Percentiles rank a stretch among this genome's conserved stretches.
phyloP scores from a whole-genome alignment of 2,888 invertebrate species.

The Aquatica leii region DNA sequence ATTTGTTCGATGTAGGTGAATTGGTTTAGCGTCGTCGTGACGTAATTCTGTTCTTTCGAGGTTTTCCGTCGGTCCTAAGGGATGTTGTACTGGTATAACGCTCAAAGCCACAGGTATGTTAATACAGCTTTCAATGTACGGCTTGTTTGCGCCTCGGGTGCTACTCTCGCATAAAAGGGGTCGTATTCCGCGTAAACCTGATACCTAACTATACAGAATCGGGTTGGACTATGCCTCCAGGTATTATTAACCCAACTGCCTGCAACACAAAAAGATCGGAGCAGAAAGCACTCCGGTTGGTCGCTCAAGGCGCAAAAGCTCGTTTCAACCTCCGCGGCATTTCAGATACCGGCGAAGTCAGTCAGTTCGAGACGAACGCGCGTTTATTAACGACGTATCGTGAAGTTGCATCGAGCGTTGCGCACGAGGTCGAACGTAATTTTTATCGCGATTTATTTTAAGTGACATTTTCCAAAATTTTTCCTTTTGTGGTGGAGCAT shows the following conservation, averaged over 20 bases:
- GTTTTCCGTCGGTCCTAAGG: conserved; percentile 33
- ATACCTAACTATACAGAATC: conserved; percentile 49
- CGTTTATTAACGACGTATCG: conserved; percentile 36
- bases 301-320: conserved; percentile 47
- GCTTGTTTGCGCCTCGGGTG: conserved; percentile 50
- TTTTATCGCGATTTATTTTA: conserved; percentile 1
- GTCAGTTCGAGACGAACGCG: conserved; percentile 45
- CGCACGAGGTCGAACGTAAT: conserved; percentile 40
- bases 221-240: conserved; percentile 52
- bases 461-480: conserved; percentile 46
- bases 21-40: conserved; percentile 43
- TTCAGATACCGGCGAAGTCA: conserved; percentile 43
- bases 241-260: conserved; percentile 57
- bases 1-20: conserved; percentile 44
- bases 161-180: conserved; percentile 52
- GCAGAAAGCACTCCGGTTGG: conserved; percentile 51
- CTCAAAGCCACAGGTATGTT: conserved; percentile 45
- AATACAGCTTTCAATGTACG: conserved; percentile 44
- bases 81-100: conserved; percentile 31
- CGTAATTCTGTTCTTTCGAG: conserved; percentile 34
- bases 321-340: conserved; percentile 44
- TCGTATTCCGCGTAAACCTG: conserved; percentile 54
- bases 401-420: conserved; percentile 19
- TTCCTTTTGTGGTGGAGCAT: conserved; percentile 43
- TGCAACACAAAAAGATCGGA: conserved; percentile 53